These are phyloP conservation scores for Philaenus spumarius DNA, from an alignment of 1,140 invertebrate species.

Conservation along the genomic window DNA sequence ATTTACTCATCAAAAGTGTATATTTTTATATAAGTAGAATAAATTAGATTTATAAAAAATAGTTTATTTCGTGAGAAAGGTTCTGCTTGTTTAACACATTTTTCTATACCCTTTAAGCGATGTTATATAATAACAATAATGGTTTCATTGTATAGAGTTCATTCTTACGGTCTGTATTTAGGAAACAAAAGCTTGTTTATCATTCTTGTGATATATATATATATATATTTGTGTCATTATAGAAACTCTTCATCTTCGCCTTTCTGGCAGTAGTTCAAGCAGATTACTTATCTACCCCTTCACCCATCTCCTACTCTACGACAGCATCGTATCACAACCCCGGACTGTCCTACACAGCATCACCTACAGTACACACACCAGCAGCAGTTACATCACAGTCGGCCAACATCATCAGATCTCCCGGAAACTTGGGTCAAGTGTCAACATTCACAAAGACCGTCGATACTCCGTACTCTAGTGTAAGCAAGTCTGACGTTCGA, in stretches of 20 bases:
- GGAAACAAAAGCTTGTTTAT: too few relatives aligned
- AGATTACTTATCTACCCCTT: constrained; percentile 20
- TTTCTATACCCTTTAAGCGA: too few relatives aligned
- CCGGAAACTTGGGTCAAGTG: constrained; percentile 36
- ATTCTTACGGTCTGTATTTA: too few relatives aligned
- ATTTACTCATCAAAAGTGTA: too few relatives aligned
- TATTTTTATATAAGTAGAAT: too few relatives aligned
- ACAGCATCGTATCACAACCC: constrained; percentile 30
- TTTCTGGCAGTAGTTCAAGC: constrained; percentile 25
- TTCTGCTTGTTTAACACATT: too few relatives aligned
- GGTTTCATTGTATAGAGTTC: too few relatives aligned
- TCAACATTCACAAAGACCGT: constrained; percentile 37
- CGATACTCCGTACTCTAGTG: constrained; percentile 37
- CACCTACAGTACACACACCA: constrained; percentile 31
- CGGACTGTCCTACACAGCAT: constrained; percentile 26
- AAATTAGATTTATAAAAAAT: too few relatives aligned
- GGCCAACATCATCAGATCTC: constrained; percentile 34
- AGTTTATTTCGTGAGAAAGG: too few relatives aligned
- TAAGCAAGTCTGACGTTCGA: constrained; percentile 38
- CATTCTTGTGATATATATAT: too few relatives aligned
- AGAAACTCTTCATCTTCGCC: constrained; percentile 23
- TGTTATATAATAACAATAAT: too few relatives aligned
- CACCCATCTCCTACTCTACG: constrained; percentile 20
- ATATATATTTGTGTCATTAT: too few relatives aligned
- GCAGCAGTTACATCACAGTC: constrained; percentile 32